These are phyloP conservation scores for Oceanodroma tethys DNA, from an alignment of 2,113 vertebrate genomes.

Conservation along the genomic window DNA sequence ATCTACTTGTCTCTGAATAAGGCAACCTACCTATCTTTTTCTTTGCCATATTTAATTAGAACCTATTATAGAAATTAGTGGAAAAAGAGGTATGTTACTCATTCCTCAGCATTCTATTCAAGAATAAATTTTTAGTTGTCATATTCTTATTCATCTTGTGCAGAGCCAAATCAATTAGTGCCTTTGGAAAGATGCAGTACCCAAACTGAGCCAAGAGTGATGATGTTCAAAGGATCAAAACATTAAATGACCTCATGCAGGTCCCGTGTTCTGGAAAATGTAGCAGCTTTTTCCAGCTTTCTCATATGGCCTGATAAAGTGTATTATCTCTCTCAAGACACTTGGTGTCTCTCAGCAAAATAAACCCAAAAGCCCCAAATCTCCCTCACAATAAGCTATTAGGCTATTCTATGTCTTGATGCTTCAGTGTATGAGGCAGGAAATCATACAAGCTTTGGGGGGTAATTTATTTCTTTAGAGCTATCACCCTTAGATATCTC, in stretches of 20 bases:
- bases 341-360: not conserved
- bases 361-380: not conserved
- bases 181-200: conserved; percentile 32
- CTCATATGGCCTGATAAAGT: not conserved
- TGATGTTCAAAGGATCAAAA: conserved; percentile 26
- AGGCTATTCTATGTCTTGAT: not conserved
- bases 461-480: not conserved
- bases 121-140: conserved; percentile 12
- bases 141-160: not conserved
- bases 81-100: not conserved
- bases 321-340: not conserved
- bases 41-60: conserved; percentile 1
- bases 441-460: not conserved
- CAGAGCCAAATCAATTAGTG: conserved; percentile 40
- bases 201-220: conserved; percentile 24
- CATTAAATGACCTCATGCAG: conserved; percentile 23
- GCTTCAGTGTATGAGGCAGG: not conserved
- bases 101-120: conserved; percentile 6
- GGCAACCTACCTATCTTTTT: not conserved
- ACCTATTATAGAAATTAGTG: not conserved
- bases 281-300: conserved; percentile 1
- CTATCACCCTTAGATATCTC: not conserved
- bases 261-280: conserved; percentile 4
- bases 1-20: not conserved
- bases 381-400: not conserved